Evolutionary conservation across 1,140 invertebrate genomes (phyloP), one percentile per base, ranked within the genome.

Genomic region (Lerema accius): DNA sequence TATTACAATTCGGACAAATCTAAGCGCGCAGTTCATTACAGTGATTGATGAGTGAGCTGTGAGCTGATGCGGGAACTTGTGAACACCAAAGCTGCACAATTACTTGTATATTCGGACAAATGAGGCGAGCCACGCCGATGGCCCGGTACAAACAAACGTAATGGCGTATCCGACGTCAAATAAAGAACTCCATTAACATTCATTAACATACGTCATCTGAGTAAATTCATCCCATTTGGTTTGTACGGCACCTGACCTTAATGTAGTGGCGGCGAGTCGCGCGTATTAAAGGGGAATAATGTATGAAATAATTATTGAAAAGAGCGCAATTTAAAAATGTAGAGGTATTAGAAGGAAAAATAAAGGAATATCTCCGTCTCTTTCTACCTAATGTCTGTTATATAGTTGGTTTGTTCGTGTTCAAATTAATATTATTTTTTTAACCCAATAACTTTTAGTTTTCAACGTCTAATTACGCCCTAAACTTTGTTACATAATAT

Each of bases 141-240:
- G 55, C 26, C 28, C 37, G 55, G 42, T 37, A n/a, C 35, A 58
- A 58, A 58, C 28, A 58, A 58, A 58, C 42, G 55, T 58, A 58
- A 58, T 58, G 43, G 14, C 42, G 55, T 58, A 58, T 58, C 55
- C 42, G 42, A 58, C 55, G 42, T 35, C 39, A 43, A 14, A 58
- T 59, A 59, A 59, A 59, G 55, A 59, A 59, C 42, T 59, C 55
- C 55, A 59, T 59, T 59, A 59, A 59, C 55, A 59, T 59, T 59
- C 43, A 59, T 59, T 59, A 46, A 59, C 55, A 58, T 58, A 58
- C 55, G 55, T 58, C 55, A 58, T 58, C 55, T 37, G 42, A 58
- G 55, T 58, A 58, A 58, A 37, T 37, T 46, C 55, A 58, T 58
- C 55, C 55, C 55, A 58, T 58, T 58, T 58, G 42, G 26, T 58